Evolutionary conservation across 2,113 vertebrate genomes (phyloP), one percentile per base, ranked within the genome.

Genomic region (Ploceus nigricollis): DNA sequence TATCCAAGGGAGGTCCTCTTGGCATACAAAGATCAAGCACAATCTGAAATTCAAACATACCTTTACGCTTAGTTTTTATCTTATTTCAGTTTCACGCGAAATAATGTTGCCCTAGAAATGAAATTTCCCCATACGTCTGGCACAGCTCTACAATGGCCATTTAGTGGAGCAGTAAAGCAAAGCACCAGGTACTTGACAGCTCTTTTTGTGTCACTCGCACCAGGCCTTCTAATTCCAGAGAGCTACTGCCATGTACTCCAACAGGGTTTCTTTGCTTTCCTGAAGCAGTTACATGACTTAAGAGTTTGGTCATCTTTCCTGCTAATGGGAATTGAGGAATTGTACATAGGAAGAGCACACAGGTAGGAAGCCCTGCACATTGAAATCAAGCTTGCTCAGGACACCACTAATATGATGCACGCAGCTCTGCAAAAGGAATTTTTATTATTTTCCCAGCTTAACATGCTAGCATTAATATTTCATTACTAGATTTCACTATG

Each of bases 391-490:
- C 51, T 40, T 63, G 71, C 72, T 88, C 83, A 83, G 81, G 89
- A 94, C 70, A 87, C 70, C 48, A 35, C n/a, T 48, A 77, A 89
- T 84, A 57, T 12, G 30, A 96, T 91, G 90, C 60, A 82, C 0
- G 3, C 79, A 73, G 82, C 82, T 84, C 84, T 90, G 93, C 69
- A 93, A 97, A 97, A 95, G 84, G 94, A 94, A 87, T 95, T 97
- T 96, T 95, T 94, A 94, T 96, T 66, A 90, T 96, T 96, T 93
- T 79, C 87, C 79, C 90, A 88, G 85, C 76, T 94, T 94, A 94
- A 96, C 90, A 85, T 70, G 60, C 79, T 92, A 87, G 72, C 86
- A 94, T 97, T 97, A 97, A 97, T 97, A 97, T 97, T 97, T 97
- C 94, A 97, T 96, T 94, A 88, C 91, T 94, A 89, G 91, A 95